Conservation (phyloP, 2,113 vertebrate genomes). For the Lagopus leucura region DNA sequence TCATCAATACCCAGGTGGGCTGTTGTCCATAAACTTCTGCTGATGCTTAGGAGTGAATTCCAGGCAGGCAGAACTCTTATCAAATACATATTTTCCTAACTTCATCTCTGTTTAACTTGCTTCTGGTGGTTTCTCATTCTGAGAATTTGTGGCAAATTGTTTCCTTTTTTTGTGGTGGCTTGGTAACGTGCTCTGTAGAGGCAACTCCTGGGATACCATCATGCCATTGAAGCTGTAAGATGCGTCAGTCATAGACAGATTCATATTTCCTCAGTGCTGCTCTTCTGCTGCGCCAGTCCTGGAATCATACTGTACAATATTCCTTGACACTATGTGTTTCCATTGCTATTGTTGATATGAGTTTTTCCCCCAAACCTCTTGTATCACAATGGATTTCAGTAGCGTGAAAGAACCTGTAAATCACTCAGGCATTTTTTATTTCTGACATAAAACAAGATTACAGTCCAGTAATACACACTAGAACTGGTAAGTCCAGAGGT, state of each 20-base stretch:
- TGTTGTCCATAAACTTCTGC: neutral
- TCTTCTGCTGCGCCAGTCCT: neutral
- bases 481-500: neutral
- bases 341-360: neutral
- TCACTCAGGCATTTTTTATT: accelerated
- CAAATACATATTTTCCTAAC: neutral
- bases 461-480: neutral
- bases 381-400: neutral
- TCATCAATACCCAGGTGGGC: neutral
- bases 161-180: neutral
- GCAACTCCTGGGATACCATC: neutral
- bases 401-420: neutral
- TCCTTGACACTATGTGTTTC: neutral
- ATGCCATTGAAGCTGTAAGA: neutral
- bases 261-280: neutral
- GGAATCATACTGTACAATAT: neutral
- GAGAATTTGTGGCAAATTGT: neutral
- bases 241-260: neutral
- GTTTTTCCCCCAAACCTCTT: neutral
- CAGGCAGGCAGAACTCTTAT: neutral
- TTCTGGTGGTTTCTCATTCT: neutral
- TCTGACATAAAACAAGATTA: neutral
- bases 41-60: neutral
- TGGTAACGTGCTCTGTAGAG: neutral
- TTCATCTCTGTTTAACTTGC: neutral